Evolutionary conservation across 2,888 invertebrate species (phyloP), one percentile per base, ranked within the genome.

Genomic region (Tachina fera): DNA sequence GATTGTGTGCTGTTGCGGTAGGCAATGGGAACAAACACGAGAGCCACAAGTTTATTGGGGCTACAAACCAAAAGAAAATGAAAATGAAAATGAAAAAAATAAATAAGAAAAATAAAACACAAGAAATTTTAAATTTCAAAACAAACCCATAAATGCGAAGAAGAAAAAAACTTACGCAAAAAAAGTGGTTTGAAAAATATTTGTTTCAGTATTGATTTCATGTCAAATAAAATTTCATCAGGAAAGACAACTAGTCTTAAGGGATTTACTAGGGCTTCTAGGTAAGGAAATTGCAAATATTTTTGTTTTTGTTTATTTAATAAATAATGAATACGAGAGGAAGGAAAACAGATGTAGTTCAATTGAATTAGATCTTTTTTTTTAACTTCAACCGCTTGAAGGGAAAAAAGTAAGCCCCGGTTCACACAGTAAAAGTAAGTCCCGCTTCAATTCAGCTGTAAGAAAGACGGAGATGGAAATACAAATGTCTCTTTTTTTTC

Each of bases 1-100:
- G 72, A 58, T 58, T 51, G 14, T 39, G n/a, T 56, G 31, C 70
- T 70, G 47, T 77, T 83, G 79, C 63, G 82, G 83, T 72, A 86
- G 86, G 86, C 82, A 86, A 86, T 86, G 86, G 86, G 83, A 79
- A 79, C 86, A 86, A 86, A 83, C 86, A 86, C 83, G 86, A 83
- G 83, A 83, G 79, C 14, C 63, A 72, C 79, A 79, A 68, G 68
- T 81, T 75, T 68, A 68, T 53, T 61, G 61, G 31, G 74, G 68
- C 81, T 65, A 74, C 49, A 67, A 31, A 67, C 49, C 22, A 68
- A 22, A 74, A 47, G 58, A 68, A 45, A 65, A 67, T 19, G 51
- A 41, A 60, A 63, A 39, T 63, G 10, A 22, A 31, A 22, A 41
- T n/a, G n/a, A n/a, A n/a, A n/a, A n/a, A n/a, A n/a, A n/a, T n/a